Evolutionary conservation across 2,113 vertebrate species (phyloP), one percentile per base, ranked within the genome.

Genomic region (Chaenocephalus aceratus): DNA sequence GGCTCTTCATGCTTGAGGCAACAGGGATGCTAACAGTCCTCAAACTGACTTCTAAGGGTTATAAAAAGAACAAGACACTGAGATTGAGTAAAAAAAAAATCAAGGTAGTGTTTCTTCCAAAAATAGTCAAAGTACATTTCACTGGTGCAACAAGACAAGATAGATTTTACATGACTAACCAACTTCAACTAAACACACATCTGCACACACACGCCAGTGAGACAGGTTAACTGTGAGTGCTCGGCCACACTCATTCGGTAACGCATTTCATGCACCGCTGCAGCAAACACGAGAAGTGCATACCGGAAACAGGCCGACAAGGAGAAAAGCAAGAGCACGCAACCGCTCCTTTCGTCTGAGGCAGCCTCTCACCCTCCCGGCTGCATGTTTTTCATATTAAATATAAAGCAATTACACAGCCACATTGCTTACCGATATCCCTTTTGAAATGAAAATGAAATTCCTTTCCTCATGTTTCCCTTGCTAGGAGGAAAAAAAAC

Each of bases 251-350:
- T 88, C 76, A 83, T 88, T 77, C 58, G 21, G 74, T 62, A 74
- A 87, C 86, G 72, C 23, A 79, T 93, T 94, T 94, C 83, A 93
- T 88, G 92, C 92, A 87, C 89, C 85, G 61, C 77, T 93, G 92
- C 91, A 91, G 88, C 88, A 90, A 93, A 94, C 93, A 94, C 51
- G 74, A 91, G 87, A 94, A 94, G 87, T 92, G 93, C 93, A 94
- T 92, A 93, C 87, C 51, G 68, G 88, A 87, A 89, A 86, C 88
- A 86, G 80, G 74, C 67, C 56, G 52, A 76, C 84, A 45, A 74
- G 76, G 77, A 87, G 82, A 81, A 89, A 85, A 92, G 88, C 87
- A 81, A 75, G 81, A 83, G 84, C 72, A 92, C 80, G 86, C 88
- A 82, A 88, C 72, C 48, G 10, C 78, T 77, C 23, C 63, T 10